Base-by-base conservation (phyloP, 1,140 invertebrate species). In the Heliconius eleuchia region DNA sequence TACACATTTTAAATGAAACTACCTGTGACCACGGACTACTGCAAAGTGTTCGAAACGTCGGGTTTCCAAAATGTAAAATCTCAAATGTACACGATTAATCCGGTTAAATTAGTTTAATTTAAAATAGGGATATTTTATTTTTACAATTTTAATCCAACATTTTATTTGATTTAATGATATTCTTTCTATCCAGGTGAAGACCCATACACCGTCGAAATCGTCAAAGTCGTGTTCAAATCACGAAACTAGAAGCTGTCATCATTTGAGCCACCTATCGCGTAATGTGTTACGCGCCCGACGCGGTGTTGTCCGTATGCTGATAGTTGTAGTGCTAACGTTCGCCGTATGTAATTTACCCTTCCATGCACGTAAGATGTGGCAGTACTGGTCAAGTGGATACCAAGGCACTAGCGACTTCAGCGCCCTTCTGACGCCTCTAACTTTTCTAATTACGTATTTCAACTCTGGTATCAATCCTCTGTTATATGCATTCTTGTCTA, bases 401-500 rank as follows among this genome's bases (percentile, higher is more conserved):
- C 94, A 96, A 77, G 96, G 96, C 70, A 95, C 95, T 42, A 96
- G 96, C 72, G 95, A 96, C 84, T 96, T 97, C 86, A 97, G 96
- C 87, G 96, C 96, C 19, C 93, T 98, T 1, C 95, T 98, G 71
- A 98, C 97, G 3, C 97, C 97, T 1, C 95, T 97, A n/a, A 98
- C 97, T 11, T 98, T 97, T 91, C 95, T 98, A 66, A 96, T 98
- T 81, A 96, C 97, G 55, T 98, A 98, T 86, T 96, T 97, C 89
- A 98, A 98, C 95, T 98, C 97, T 18, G 97, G 97, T 50, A 95
- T 98, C 77, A 98, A 98, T 93, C 97, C 97, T 1, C 92, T 98
- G 66, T 95, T 98, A 6, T 98, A 98, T 91, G 97, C 97, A 3
- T 97, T 98, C 88, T 95, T 98, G 70, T 98, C 97, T 1, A 96